Percentiles rank a stretch among this genome's conserved stretches.
phyloP scores from a whole-genome alignment of 2,113 vertebrate species.

The Paraplagusia blochii region DNA sequence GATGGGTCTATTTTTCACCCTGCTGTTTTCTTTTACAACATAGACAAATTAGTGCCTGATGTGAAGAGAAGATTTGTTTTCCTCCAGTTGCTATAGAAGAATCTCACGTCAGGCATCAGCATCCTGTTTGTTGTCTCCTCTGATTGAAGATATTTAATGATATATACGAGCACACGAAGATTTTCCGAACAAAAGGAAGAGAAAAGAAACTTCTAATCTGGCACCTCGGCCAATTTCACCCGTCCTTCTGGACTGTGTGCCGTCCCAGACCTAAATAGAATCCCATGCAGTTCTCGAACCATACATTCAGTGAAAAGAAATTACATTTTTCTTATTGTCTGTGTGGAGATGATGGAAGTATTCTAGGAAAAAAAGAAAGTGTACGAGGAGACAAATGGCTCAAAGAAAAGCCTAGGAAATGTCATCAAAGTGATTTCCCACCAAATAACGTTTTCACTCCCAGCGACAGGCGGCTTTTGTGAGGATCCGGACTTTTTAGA shows the following conservation, averaged over 20 bases:
- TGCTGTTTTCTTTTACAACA: no score
- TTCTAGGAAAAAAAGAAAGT: conserved; percentile 20
- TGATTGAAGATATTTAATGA: conserved; percentile 15
- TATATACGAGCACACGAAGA: conserved; percentile 1
- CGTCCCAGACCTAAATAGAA: conserved; percentile 30
- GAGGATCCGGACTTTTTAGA: conserved; percentile 22
- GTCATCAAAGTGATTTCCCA: conserved; percentile 23
- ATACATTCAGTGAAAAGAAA: conserved; percentile 50
- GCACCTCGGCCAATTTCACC: no score
- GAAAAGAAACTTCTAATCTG: no score
- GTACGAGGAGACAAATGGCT: conserved; percentile 21
- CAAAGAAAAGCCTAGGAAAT: conserved; percentile 14
- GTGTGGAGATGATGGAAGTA: conserved; percentile 34
- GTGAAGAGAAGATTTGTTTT: no score
- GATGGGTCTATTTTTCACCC: no score
- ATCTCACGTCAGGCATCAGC: background rate
- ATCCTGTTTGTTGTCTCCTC: conserved; percentile 3
- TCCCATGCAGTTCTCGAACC: conserved; percentile 37
- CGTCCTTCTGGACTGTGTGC: conserved; percentile 39
- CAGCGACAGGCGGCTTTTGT: conserved; percentile 20
- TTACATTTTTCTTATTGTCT: conserved; percentile 55
- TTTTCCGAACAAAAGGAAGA: no score
- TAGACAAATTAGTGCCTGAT: no score
- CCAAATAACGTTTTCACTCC: conserved; percentile 25
- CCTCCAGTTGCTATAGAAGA: conserved; percentile 2